Base-by-base conservation (phyloP, 2,113 vertebrate species). In the Porphyrio hochstetteri region DNA sequence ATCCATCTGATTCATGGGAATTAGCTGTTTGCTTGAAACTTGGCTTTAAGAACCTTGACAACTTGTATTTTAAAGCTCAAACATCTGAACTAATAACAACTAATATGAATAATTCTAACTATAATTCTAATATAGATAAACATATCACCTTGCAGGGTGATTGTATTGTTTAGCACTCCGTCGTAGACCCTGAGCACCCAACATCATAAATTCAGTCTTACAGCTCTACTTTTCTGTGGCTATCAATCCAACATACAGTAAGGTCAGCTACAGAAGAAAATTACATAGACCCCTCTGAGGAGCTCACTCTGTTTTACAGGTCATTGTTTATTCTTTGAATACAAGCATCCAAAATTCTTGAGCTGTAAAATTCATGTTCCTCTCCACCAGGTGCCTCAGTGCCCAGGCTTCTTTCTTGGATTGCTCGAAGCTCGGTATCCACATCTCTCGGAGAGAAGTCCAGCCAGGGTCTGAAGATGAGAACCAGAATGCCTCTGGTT, bases 271-370 rank as follows among this genome's bases (percentile, higher is more conserved):
- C 44, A 97, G 88, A 94, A 82, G 48, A 87, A 84, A 83, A 65
- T 36, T 46, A 38, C 50, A 82, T 4, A 64, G 15, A 29, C 24
- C 57, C 7, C 44, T 56, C n/a, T 57, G 28, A 61, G n/a, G 13
- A 80, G 3, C 9, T 76, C 17, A 27, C 28, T 82, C n/a, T 42
- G 3, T 65, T 92, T 61, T n/a, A 67, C n/a, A 59, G 11, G 20
- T 40, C 0, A 0, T 75, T 50, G 20, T 87, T 97, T 88, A 98
- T 82, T 98, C 94, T 90, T 97, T 97, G 91, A 99, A 99, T 17
- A 99, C 98, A 88, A 98, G 96, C 84, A 96, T 97, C 99, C 98
- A 99, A 83, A 99, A 99, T 61, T 98, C 98, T 68, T 96, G 92
- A 44, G 96, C 27, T 25, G 99, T 98, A 88, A 99, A 99, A 91